A percentile compares a stretch with the other conserved stretches of the same genome.
phyloP scores from a whole-genome alignment of 2,888 invertebrate species.

The Xanthia togata region DNA sequence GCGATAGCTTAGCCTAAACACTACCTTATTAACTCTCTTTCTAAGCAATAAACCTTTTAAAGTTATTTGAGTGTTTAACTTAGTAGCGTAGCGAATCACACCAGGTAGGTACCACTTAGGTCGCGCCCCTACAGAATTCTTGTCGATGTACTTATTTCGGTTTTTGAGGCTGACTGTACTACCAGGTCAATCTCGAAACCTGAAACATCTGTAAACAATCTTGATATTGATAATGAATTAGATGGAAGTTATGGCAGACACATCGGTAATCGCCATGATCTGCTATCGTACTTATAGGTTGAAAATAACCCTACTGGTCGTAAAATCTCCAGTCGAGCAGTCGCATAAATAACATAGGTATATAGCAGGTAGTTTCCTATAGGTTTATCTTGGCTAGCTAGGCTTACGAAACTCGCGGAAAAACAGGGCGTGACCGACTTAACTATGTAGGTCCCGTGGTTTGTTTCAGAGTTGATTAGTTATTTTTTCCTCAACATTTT shows the following conservation, averaged over 20 bases:
- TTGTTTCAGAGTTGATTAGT: slow-evolving; percentile 35
- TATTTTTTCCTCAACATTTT: slow-evolving; percentile 22
- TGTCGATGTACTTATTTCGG: too few relatives aligned
- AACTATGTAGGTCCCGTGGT: slow-evolving; percentile 27
- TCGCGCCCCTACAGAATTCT: too few relatives aligned
- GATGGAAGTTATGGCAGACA: neutral
- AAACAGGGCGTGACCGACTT: slow-evolving; percentile 54
- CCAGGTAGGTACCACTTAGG: too few relatives aligned
- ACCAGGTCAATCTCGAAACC: neutral
- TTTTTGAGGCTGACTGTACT: neutral
- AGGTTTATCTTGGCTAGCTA: slow-evolving; percentile 33
- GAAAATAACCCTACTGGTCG: neutral
- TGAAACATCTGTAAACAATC: neutral
- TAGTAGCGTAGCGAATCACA: too few relatives aligned
- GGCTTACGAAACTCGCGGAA: slow-evolving; percentile 44
- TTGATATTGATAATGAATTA: neutral
- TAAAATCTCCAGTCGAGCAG: neutral
- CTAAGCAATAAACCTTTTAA: too few relatives aligned
- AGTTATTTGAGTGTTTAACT: too few relatives aligned
- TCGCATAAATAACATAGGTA: neutral
- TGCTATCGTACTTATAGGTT: neutral
- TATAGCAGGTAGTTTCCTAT: slow-evolving; percentile 10
- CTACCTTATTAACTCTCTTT: too few relatives aligned
- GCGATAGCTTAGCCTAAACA: too few relatives aligned
- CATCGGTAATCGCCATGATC: neutral